Percentiles rank a stretch among this genome's conserved stretches.
phyloP scores from a whole-genome alignment of 2,888 invertebrate species.

The Leptinotarsa haldemani region DNA sequence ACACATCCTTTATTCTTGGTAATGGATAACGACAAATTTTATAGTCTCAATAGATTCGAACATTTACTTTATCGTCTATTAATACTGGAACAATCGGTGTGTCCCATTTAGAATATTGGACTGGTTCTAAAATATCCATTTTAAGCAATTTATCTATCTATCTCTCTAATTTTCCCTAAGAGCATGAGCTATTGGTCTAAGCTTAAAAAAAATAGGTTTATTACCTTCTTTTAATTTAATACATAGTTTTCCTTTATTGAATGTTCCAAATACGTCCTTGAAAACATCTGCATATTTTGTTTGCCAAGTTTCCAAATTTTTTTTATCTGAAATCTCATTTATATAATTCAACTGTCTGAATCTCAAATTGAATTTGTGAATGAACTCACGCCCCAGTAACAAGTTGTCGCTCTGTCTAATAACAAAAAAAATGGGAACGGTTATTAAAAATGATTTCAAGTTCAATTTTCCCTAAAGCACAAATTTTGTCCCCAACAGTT shows the following conservation, averaged over 20 bases:
- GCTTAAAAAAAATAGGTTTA: neutral
- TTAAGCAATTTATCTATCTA: neutral
- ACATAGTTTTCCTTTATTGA: conserved; percentile 4
- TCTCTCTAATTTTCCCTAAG: conserved; percentile 4
- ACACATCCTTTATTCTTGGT: neutral
- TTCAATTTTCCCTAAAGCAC: neutral
- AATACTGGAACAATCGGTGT: conserved; percentile 13
- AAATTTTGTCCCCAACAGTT: neutral
- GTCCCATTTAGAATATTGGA: conserved; percentile 5
- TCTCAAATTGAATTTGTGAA: too few species aligned
- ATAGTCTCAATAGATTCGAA: conserved; percentile 15
- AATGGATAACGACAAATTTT: conserved; percentile 10
- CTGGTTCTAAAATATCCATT: conserved; percentile 13
- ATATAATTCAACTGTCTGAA: too few species aligned
- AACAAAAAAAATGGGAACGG: neutral
- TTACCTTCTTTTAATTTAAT: neutral
- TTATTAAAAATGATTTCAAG: neutral
- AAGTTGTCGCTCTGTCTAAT: neutral
- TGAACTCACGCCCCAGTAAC: neutral
- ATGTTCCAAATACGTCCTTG: conserved; percentile 3
- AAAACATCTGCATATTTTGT: conserved; percentile 8
- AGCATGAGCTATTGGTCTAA: conserved; percentile 4
- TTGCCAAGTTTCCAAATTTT: neutral
- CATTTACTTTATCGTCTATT: conserved; percentile 9
- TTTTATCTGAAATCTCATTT: neutral